Percentiles rank a stretch among this genome's conserved stretches.
phyloP scores from a whole-genome alignment of 2,113 vertebrate genomes.

The Myrmecobius fasciatus region DNA sequence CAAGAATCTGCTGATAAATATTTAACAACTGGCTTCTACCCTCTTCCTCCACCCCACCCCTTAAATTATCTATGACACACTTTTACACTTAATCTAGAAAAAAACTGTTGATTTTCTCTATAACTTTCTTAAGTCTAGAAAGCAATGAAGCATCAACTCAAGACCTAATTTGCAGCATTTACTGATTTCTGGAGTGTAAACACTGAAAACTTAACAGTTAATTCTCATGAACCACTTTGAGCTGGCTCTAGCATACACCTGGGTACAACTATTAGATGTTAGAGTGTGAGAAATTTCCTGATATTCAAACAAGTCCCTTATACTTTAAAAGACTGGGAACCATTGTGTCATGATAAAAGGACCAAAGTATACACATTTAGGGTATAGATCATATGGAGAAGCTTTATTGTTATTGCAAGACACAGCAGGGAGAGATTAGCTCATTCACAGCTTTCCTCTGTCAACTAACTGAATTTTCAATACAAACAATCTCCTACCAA shows the following conservation, averaged over 20 bases:
- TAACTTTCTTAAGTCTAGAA: neutral
- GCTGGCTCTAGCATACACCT: neutral
- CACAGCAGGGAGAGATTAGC: neutral
- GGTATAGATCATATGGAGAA: neutral
- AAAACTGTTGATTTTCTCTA: neutral
- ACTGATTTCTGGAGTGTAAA: neutral
- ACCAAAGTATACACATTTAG: neutral
- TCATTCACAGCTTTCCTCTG: neutral
- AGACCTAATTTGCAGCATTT: neutral
- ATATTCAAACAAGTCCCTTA: neutral
- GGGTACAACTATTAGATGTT: neutral
- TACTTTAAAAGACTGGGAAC: neutral
- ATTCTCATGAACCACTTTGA: neutral
- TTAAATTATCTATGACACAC: neutral
- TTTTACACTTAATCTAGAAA: neutral
- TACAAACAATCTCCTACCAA: neutral
- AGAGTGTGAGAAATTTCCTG: neutral
- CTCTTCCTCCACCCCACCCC: too few species aligned
- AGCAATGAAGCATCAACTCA: neutral
- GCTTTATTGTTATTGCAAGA: neutral
- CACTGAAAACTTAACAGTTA: neutral
- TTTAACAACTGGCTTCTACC: neutral
- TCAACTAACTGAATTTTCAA: neutral
- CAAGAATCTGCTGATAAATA: neutral
- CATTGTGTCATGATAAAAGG: neutral